Evolutionary conservation across 2,888 invertebrate genomes (phyloP), one percentile per base, ranked within the genome.

Genomic region (Caenorhabditis panamensis): DNA sequence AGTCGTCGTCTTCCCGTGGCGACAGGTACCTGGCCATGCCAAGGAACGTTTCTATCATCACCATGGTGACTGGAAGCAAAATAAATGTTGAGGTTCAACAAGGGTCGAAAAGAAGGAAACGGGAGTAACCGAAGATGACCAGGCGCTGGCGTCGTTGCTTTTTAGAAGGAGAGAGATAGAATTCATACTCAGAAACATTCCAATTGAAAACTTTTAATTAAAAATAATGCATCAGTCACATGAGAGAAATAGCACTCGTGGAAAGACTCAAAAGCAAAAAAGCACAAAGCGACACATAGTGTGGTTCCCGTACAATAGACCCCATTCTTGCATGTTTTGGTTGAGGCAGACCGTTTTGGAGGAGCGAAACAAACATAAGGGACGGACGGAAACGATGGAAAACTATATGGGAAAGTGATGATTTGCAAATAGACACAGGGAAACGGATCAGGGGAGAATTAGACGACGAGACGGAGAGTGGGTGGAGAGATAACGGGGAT

Each of bases 1-100:
- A 84, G 76, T 89, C 89, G 72, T 90, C 90, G 76, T 86, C 85
- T 28, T 85, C 76, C 44, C 89, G 79, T 47, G 89, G 86, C 59
- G 87, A 85, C 54, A 89, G 76, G 62, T 90, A 90, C 61, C 84
- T 82, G 58, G 87, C 83, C 89, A 89, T 89, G 31, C 86, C 88
- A 61, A 89, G 84, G 72, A 89, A 82, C 16, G 89, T 85, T 68
- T 89, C 89, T 82, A 89, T 89, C 89, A 89, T 89, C 59, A 85
- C 71, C 81, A 83, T 83, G 58, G 24, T 61, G 64, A 67, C 67
- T 62, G 67, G 24, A 63, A 53, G 24, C 37, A 22, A 28, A 36
- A 26, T 22, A 18, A 16, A 16, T 47, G 41, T 0, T 11, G 20
- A 56, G 18, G 18, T 16, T 16, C 24, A 24, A 47, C 22, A 20